Evolutionary conservation across 2,888 invertebrate genomes (phyloP), one percentile per base, ranked within the genome.

Genomic region (Eristalis intricaria): DNA sequence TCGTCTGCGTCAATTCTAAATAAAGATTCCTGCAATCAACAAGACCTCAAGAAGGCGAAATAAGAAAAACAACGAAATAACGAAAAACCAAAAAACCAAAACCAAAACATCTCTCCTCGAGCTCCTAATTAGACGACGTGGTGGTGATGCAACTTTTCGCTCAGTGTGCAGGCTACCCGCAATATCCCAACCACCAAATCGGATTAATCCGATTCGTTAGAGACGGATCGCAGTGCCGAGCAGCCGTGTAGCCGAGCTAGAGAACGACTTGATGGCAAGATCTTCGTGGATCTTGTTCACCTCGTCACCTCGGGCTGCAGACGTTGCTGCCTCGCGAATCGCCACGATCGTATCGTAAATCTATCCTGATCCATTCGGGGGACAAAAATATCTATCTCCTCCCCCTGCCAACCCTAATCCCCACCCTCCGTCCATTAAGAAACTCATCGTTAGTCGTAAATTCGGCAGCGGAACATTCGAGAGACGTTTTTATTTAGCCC

Each of bases 401-500:
- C 64, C 32, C 15, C 13, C 63, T 50, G 22, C 23, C 35, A 23
- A 61, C 8, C 50, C 68, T 64, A 60, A 60, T 60, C 60, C 68
- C 29, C 40, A n/a, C 69, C 61, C 35, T 22, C 19, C 64, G 19
- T 26, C 63, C 63, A 69, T 35, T 69, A 50, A 63, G 63, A 50
- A 63, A 61, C 50, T 26, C 78, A 79, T 43, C 64, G 74, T 68
- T 50, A 68, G 84, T 76, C 84, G 84, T 87, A 80, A 87, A 87
- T 87, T 84, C 84, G 84, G 76, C 73, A 76, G 66, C 68, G 40
- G 79, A 87, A 87, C 60, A 76, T 82, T 86, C 84, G 84, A 87
- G 84, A 87, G 79, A 80, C 79, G 84, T 71, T 87, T 84, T 87
- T 80, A 87, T 87, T 79, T 87, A 80, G 87, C 84, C 87, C 87